These are phyloP conservation scores for Manduca sexta DNA, from an alignment of 1,140 invertebrate species.

Conservation along the genomic window DNA sequence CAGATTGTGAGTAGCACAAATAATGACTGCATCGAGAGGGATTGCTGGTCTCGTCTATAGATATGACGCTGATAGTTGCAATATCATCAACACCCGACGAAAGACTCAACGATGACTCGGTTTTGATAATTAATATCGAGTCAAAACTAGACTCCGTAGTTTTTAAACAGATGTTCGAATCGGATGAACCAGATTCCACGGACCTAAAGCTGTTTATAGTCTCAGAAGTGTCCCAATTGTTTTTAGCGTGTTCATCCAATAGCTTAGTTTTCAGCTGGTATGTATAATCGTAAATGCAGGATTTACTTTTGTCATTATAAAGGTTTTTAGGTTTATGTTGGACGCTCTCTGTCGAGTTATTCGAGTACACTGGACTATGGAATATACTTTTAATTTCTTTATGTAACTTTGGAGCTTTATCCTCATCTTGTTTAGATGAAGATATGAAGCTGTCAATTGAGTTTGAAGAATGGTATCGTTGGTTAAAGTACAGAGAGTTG, in stretches of 20 bases:
- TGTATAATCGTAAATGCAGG: background rate
- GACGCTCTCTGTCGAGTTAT: background rate
- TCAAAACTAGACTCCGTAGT: slow-evolving; percentile 11
- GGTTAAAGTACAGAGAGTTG: background rate
- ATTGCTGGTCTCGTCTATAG: slow-evolving; percentile 15
- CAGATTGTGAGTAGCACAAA: slow-evolving; percentile 5
- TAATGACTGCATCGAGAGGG: slow-evolving; percentile 12
- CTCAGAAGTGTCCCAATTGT: background rate
- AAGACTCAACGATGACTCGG: slow-evolving; percentile 28
- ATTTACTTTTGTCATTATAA: background rate
- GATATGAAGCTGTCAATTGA: background rate
- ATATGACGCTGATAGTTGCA: slow-evolving; percentile 25
- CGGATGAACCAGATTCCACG: too few relatives aligned
- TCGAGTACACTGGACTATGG: background rate
- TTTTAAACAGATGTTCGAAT: background rate
- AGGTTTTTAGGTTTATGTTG: background rate
- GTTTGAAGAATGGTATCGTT: background rate
- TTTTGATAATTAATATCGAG: slow-evolving; percentile 21
- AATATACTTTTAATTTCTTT: background rate
- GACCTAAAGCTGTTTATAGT: background rate
- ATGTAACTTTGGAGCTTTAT: too few relatives aligned
- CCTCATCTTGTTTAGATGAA: too few relatives aligned
- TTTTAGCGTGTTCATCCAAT: too few relatives aligned
- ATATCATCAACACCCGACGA: slow-evolving; percentile 3
- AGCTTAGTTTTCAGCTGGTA: background rate